Evolutionary conservation across 2,797 vertebrate species (phyloP), one percentile per base, ranked within the genome.

Genomic region (Phalanger gymnotis): DNA sequence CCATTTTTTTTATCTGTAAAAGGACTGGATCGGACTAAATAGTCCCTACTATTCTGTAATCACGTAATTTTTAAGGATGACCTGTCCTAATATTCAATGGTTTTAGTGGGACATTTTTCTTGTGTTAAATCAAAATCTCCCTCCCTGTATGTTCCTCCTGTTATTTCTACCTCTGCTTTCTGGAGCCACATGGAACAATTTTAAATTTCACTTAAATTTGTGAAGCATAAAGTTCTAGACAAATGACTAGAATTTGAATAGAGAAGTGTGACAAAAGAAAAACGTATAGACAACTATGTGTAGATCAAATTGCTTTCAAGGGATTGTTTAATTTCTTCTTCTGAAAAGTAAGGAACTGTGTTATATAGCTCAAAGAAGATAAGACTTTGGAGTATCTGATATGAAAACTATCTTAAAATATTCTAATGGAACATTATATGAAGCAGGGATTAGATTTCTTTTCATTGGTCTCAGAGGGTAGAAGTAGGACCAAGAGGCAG

Each of bases 261-360:
- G 53, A 54, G 13, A 3, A 27, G 31, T 28, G 27, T n/a, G 52
- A 91, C 92, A 92, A 28, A 66, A 12, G 51, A 19, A 94, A 66
- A 56, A 40, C 56, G 61, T 0, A 90, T 25, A 56, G 13, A 93
- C 58, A 94, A 94, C 34, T 93, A 54, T 31, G 0, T 40, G 3
- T 57, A 95, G 92, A 95, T 47, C 1, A 27, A 92, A 91, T 87
- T 57, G 7, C 95, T 94, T 96, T 91, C 91, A 96, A 95, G 91
- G 34, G n/a, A 11, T 81, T 81, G 4, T 95, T 92, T 95, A 47
- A 28, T 30, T 95, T 94, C 51, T 96, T 5, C n/a, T 81, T 89
- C 51, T 7, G 93, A 94, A 94, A 95, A 89, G 91, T 40, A 7
- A 92, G 51, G 34, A 27, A 61, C 52, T 0, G 13, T 7, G 53